Conservation (phyloP, 1,140 invertebrate genomes). For the Bombus fervidus region DNA sequence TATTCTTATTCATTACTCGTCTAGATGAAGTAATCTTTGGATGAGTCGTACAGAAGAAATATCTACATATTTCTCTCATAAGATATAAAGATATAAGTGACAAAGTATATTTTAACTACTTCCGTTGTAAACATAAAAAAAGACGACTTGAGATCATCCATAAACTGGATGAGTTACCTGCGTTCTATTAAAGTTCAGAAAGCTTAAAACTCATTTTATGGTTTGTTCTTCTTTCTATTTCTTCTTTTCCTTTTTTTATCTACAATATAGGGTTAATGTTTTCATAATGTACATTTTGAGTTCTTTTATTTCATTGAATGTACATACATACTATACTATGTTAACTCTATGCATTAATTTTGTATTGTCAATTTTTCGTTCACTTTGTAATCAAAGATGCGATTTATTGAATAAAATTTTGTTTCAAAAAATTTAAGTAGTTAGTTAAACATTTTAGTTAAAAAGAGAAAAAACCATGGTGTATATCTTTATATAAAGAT, state of each 20-base stretch:
- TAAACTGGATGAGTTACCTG: not conserved
- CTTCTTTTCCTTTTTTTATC: not conserved
- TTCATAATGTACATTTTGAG: conserved; percentile 42
- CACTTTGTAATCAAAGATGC: conserved; percentile 28
- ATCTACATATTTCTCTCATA: conserved; percentile 33
- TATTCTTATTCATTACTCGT: conserved; percentile 37
- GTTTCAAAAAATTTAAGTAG: conserved; percentile 37
- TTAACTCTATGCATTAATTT: conserved; percentile 62
- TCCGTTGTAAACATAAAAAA: conserved; percentile 46
- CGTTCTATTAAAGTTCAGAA: conserved; percentile 21
- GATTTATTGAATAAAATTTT: conserved; percentile 44
- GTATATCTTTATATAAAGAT: conserved; percentile 27
- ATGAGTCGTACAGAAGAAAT: conserved; percentile 2
- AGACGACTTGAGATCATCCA: conserved; percentile 31
- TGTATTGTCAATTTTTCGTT: conserved; percentile 37
- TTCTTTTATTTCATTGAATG: conserved; percentile 68
- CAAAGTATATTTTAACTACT: conserved; percentile 57
- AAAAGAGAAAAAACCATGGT: not conserved
- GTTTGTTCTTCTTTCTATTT: conserved; percentile 19
- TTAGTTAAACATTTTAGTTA: conserved; percentile 42
- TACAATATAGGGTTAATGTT: conserved; percentile 50
- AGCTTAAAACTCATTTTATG: conserved; percentile 25
- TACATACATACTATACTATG: conserved; percentile 64
- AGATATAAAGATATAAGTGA: conserved; percentile 48
- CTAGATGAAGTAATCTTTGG: conserved; percentile 1